Base-by-base conservation (phyloP, 2,888 invertebrate species). In the Syritta pipiens region DNA sequence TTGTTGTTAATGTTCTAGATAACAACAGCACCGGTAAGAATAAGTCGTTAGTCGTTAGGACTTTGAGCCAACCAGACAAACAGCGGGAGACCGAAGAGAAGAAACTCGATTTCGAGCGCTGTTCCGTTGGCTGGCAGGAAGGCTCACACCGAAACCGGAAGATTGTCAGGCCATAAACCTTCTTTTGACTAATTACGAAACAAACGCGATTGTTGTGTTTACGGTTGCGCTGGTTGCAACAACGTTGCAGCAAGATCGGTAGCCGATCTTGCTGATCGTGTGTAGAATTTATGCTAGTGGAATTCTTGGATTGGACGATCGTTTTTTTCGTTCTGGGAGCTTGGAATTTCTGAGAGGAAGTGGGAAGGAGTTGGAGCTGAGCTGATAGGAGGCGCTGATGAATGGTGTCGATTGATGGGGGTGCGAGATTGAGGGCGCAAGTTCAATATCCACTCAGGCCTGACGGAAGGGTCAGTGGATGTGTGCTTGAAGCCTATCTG, bases 101-200 rank as follows among this genome's bases (percentile, higher is more conserved):
- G 30, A 40, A 55, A 68, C 48, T 37, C 48, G 48, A 49, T 32
- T 65, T 59, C 20, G 37, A 65, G 51, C 22, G 37, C 32, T 65
- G 65, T 72, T 60, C 59, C 65, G 63, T 77, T 72, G 71, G 46
- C 26, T 65, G 28, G 53, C 65, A 60, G 30, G 57, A 53, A 63
- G 22, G 59, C 30, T 60, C 48, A 44, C 60, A 32, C 44, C 40
- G 19, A 51, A 79, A 79, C 74, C 79, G 79, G 79, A 79, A 79
- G 74, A 79, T 30, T 49, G 74, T 48, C 49, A 55, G 67, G 79
- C 67, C 22, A 79, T 79, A 79, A 79, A 79, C 74, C 79, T 79
- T 79, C 68, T 79, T 74, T 74, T 74, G 74, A 67, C 79, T 79
- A 79, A 79, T 79, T 79, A 62, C 74, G 74, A 79, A 62, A 79